Conservation (phyloP, 2,888 invertebrate genomes). For the Tachina fera region DNA sequence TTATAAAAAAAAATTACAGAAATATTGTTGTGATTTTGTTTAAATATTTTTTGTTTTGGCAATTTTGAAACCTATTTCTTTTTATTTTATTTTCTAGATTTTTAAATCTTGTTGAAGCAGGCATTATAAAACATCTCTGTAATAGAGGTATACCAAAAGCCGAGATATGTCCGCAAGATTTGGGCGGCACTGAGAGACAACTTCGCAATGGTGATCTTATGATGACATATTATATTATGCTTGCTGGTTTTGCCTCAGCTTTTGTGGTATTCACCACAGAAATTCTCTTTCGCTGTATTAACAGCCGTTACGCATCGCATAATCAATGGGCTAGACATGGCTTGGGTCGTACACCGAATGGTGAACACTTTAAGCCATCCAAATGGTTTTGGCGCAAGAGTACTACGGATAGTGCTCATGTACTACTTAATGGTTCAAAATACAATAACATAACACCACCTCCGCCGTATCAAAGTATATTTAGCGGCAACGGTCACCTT, state of each 20-base stretch:
- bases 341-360: slow-evolving; percentile 78
- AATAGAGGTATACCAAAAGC: slow-evolving; percentile 87
- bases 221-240: slow-evolving; percentile 91
- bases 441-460: slow-evolving; percentile 83
- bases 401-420: slow-evolving; percentile 71
- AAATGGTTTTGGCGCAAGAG: slow-evolving; percentile 75
- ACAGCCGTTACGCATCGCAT: slow-evolving; percentile 73
- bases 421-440: slow-evolving; percentile 72
- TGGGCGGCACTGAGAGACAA: slow-evolving; percentile 91
- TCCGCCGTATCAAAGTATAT: slow-evolving; percentile 86
- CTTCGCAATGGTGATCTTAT: slow-evolving; percentile 89
- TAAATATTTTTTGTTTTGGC: too few species aligned
- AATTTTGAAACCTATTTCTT: not conserved
- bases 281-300: slow-evolving; percentile 83
- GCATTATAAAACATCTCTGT: slow-evolving; percentile 88
- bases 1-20: too few species aligned
- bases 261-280: slow-evolving; percentile 87
- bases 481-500: slow-evolving; percentile 68
- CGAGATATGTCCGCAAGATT: slow-evolving; percentile 91
- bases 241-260: slow-evolving; percentile 87
- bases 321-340: slow-evolving; percentile 77
- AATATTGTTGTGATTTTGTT: too few species aligned
- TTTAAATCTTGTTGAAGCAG: slow-evolving; percentile 88
- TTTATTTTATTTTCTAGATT: slow-evolving; percentile 84
- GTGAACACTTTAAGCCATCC: slow-evolving; percentile 74